These are phyloP conservation scores for Lagopus muta DNA, from an alignment of 2,113 vertebrate genomes.

Conservation along the genomic window DNA sequence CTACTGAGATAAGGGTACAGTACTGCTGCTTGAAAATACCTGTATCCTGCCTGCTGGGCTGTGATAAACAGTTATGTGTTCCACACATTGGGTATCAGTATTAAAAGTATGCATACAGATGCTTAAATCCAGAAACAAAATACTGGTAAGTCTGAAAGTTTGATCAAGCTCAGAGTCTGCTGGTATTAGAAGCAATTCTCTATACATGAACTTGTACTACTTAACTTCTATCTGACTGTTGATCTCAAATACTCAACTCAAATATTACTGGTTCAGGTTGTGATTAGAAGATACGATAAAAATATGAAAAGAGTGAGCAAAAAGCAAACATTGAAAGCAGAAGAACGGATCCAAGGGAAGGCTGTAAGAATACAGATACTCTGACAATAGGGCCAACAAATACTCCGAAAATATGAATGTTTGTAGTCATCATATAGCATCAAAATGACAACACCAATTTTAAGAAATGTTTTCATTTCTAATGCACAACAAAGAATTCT, in stretches of 20 bases:
- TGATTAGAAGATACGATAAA: neutral
- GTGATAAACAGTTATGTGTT: constrained; percentile 27
- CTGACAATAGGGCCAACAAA: neutral
- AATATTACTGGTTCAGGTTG: neutral
- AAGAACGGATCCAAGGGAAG: neutral
- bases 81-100: neutral
- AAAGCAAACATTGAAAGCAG: neutral
- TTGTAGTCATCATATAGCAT: neutral
- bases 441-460: neutral
- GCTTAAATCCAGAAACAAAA: neutral
- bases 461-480: neutral
- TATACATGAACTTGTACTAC: neutral
- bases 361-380: neutral
- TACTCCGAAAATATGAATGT: neutral
- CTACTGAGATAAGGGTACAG: constrained; percentile 31
- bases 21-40: neutral
- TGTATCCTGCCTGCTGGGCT: constrained; percentile 28
- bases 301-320: neutral
- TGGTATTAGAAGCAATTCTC: neutral
- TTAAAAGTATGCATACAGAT: neutral
- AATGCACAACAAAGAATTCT: neutral
- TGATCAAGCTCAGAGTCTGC: neutral
- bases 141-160: neutral
- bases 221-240: neutral
- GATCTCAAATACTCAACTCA: neutral